These are phyloP conservation scores for Otolemur garnettii DNA, from an alignment of 2,113 vertebrate genomes.

Conservation along the genomic window DNA sequence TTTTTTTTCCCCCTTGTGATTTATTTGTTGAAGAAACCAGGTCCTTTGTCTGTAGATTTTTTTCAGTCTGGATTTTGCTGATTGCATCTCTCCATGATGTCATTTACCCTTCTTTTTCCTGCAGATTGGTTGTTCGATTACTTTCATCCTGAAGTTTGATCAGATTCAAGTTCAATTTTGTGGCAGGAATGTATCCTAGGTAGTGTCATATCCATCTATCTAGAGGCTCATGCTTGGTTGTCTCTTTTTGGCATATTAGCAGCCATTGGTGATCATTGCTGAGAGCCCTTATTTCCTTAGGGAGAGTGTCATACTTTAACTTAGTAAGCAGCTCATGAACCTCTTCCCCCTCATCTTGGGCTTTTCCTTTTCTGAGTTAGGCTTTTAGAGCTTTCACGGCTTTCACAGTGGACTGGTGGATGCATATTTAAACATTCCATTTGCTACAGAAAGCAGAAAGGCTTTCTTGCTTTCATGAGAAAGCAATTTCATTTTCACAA, in stretches of 20 bases:
- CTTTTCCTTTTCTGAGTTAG: slow-evolving; percentile 27
- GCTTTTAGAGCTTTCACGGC: slow-evolving; percentile 18
- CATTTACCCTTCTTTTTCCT: slow-evolving; percentile 37
- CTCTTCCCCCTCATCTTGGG: slow-evolving; percentile 1
- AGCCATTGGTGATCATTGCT: background rate
- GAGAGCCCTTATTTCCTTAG: slow-evolving; percentile 9
- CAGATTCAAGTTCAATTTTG: slow-evolving; percentile 44
- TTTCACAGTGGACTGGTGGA: background rate
- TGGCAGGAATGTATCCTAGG: background rate
- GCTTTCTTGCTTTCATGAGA: slow-evolving; percentile 19
- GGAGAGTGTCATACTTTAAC: background rate
- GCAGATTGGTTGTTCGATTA: background rate
- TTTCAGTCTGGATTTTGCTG: slow-evolving; percentile 34
- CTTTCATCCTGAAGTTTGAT: slow-evolving; percentile 46
- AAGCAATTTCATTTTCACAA: slow-evolving; percentile 37
- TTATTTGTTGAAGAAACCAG: slow-evolving; percentile 64
- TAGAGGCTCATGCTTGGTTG: background rate
- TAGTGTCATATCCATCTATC: background rate
- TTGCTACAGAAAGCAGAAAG: slow-evolving; percentile 27
- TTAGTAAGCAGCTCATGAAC: slow-evolving; percentile 7
- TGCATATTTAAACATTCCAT: background rate
- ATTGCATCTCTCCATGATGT: background rate
- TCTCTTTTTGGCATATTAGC: background rate
- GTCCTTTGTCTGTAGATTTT: slow-evolving; percentile 52
- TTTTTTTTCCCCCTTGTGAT: background rate